Evolutionary conservation across 2,797 vertebrate species (phyloP).

Genomic region (Malurus splendens): DNA sequence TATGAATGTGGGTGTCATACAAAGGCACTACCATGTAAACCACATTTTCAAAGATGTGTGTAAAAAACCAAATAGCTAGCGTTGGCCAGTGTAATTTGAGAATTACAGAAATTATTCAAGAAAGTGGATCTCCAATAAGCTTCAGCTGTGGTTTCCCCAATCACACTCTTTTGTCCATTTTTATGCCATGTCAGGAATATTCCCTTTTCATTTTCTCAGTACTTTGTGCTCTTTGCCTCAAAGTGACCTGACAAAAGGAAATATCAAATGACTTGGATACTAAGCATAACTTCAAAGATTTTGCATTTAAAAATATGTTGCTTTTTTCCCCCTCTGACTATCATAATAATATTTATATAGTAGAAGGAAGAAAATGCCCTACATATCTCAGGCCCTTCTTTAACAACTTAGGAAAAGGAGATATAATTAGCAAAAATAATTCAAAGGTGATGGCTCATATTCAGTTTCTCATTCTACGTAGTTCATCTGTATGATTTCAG

Average conservation of each 20-base stretch:
- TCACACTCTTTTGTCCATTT: background rate
- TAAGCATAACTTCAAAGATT: background rate
- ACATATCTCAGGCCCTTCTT: background rate
- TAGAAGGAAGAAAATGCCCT: background rate
- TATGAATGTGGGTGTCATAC: background rate
- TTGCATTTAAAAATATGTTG: background rate
- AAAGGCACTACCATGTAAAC: background rate
- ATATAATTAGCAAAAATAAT: background rate
- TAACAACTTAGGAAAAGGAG: background rate
- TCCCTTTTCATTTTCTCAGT: background rate
- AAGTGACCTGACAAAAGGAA: background rate
- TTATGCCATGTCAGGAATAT: background rate
- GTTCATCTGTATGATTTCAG: background rate
- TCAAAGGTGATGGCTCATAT: background rate
- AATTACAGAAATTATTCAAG: background rate
- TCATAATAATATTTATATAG: background rate
- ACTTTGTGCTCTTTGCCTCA: background rate
- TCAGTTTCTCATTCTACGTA: background rate
- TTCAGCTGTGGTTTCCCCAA: background rate
- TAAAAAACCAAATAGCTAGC: background rate
- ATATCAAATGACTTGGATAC: background rate
- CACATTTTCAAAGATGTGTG: background rate
- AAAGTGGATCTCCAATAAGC: background rate
- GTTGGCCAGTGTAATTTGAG: background rate
- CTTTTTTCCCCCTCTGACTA: background rate